These are phyloP conservation scores for Parnassius orleans DNA, from an alignment of 2,888 invertebrate species.

Conservation along the genomic window DNA sequence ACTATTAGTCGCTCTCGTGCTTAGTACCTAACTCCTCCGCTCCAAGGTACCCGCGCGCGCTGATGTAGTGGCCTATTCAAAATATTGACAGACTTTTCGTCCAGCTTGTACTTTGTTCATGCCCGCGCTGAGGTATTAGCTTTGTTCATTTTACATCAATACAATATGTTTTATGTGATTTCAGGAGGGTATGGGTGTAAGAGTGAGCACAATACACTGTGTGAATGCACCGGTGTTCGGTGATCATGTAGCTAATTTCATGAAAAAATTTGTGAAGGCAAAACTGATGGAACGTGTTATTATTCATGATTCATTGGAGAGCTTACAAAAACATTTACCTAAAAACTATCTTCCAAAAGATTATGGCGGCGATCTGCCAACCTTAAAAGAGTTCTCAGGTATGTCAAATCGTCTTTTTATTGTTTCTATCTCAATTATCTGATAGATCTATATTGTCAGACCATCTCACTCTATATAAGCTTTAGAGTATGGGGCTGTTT, in stretches of 20 bases:
- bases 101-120: no score
- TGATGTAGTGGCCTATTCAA: no score
- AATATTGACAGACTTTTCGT: no score
- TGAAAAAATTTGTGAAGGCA: slow-evolving; percentile 61
- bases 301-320: slow-evolving; percentile 51
- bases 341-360: slow-evolving; percentile 58
- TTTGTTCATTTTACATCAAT: no score
- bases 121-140: no score
- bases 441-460: no score
- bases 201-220: slow-evolving; percentile 63
- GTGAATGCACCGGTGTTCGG: slow-evolving; percentile 60
- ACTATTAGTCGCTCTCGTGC: no score
- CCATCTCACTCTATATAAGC: slow-evolving; percentile 2
- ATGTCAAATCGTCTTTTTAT: slow-evolving; percentile 4
- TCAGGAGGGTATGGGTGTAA: slow-evolving; percentile 70
- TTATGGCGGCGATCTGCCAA: slow-evolving; percentile 56
- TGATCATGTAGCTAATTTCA: slow-evolving; percentile 51
- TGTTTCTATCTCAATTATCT: no score
- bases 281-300: slow-evolving; percentile 63
- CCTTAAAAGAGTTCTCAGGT: slow-evolving; percentile 60
- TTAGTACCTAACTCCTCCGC: no score
- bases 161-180: slow-evolving; percentile 33
- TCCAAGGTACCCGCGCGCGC: no score
- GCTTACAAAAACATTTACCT: slow-evolving; percentile 48
- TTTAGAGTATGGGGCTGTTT: not conserved